Evolutionary conservation across 2,888 invertebrate genomes (phyloP).

Genomic region (Tricholauxania praeusta): DNA sequence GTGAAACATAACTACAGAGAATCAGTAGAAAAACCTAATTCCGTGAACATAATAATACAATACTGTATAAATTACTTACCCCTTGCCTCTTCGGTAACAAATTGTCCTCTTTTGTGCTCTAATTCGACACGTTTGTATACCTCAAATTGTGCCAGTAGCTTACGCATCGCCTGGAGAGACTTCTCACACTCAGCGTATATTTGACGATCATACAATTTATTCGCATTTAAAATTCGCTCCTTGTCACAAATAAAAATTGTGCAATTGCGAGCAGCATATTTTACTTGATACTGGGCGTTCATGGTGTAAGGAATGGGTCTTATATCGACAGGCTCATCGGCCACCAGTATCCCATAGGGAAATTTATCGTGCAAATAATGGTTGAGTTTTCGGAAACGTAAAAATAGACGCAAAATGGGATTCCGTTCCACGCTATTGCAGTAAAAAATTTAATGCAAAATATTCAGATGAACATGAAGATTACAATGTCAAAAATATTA

Average conservation of each 20-base stretch:
- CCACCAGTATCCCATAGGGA: constrained; percentile 44
- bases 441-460: background rate
- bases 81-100: constrained; percentile 41
- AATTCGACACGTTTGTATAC: constrained; percentile 48
- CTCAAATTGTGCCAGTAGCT: constrained; percentile 36
- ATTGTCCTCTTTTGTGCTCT: constrained; percentile 52
- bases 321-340: constrained; percentile 38
- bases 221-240: constrained; percentile 50
- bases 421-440: constrained; percentile 47
- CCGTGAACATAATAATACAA: background rate
- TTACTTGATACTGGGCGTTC: constrained; percentile 58
- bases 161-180: constrained; percentile 42
- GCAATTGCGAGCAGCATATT: constrained; percentile 53
- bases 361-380: constrained; percentile 50
- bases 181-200: constrained; percentile 53
- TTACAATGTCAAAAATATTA: background rate
- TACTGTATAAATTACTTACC: constrained; percentile 46
- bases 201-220: constrained; percentile 52
- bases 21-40: background rate
- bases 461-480: background rate
- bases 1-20: background rate
- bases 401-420: constrained; percentile 49
- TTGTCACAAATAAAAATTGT: constrained; percentile 49
- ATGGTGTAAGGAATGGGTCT: constrained; percentile 49
- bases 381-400: constrained; percentile 53